phyloP scores from a whole-genome alignment of 2,113 vertebrate species.

The Elgaria multicarinata region DNA sequence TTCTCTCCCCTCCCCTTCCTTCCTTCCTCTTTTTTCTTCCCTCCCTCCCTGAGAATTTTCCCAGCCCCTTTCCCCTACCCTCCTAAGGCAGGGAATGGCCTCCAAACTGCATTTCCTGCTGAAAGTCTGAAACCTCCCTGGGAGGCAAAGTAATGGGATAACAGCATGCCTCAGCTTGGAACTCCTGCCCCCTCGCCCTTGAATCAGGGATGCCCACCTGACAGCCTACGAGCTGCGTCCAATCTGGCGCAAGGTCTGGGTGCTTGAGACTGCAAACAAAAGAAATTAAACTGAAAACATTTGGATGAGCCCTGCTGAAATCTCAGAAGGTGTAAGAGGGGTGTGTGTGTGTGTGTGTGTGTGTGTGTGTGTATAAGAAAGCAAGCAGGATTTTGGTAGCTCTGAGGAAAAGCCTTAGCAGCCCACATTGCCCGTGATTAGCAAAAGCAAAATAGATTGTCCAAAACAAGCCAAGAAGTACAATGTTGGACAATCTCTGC shows the following conservation, averaged over 20 bases:
- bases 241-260: neutral
- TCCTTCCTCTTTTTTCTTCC: neutral
- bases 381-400: neutral
- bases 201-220: too few species aligned
- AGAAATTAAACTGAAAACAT: neutral
- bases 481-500: neutral
- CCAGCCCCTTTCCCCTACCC: conserved; percentile 40
- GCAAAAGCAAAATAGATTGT: neutral
- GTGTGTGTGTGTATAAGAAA: neutral
- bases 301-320: neutral
- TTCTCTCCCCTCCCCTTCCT: neutral
- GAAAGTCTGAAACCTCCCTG: neutral
- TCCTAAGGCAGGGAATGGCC: neutral
- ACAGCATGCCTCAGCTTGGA: too few species aligned
- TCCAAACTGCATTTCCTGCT: conserved; percentile 27
- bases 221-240: too few species aligned
- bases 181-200: too few species aligned
- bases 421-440: neutral
- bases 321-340: neutral
- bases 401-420: neutral
- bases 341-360: too few species aligned
- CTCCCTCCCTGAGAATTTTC: conserved; percentile 6
- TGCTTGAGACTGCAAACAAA: neutral
- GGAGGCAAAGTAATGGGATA: neutral
- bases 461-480: neutral